Evolutionary conservation across 2,797 vertebrate species (phyloP).

Genomic region (Hypotaenidia okinawae): DNA sequence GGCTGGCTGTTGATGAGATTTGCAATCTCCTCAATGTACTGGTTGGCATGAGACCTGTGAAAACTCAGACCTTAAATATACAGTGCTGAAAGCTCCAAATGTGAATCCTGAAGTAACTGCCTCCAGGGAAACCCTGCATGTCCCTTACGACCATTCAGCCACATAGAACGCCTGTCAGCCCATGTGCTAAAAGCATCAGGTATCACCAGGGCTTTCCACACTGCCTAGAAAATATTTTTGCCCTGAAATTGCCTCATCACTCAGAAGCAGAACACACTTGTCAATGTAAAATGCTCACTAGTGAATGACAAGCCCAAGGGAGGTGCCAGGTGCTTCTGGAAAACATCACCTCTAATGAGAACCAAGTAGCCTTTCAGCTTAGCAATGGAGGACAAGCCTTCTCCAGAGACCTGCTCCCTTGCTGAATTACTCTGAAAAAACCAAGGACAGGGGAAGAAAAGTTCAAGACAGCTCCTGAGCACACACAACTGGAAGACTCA

Average conservation of each 20-base stretch:
- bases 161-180: neutral
- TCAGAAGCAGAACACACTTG: accelerated
- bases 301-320: neutral
- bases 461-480: neutral
- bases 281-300: neutral
- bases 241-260: neutral
- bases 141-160: neutral
- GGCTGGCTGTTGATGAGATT: neutral
- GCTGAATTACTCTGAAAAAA: neutral
- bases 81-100: neutral
- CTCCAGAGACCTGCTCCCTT: neutral
- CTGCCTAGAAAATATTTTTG: neutral
- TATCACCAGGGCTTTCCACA: neutral
- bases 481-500: neutral
- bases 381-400: neutral
- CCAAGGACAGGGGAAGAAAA: neutral
- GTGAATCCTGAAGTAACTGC: neutral
- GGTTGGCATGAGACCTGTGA: neutral
- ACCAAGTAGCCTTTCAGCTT: neutral
- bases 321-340: neutral
- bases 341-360: neutral
- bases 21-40: neutral
- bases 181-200: neutral
- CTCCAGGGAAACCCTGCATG: neutral
- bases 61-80: neutral